Conservation (phyloP, 2,113 vertebrate genomes). For the Zeus faber region DNA sequence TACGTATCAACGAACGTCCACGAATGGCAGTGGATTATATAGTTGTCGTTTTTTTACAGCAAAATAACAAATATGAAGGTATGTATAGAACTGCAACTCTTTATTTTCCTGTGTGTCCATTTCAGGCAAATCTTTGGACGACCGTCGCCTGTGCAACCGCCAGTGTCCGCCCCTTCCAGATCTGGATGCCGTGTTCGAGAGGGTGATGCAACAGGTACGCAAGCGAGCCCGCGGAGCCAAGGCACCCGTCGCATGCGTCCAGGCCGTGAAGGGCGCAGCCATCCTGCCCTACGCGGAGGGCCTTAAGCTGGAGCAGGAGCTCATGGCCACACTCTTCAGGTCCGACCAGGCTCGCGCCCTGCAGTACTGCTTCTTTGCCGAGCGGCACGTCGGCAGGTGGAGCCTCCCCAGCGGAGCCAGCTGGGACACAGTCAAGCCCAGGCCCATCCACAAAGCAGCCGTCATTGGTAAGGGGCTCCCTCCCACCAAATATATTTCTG, state of each 20-base stretch:
- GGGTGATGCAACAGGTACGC: constrained; percentile 61
- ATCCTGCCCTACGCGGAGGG: constrained; percentile 76
- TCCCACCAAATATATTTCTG: background rate
- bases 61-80: no score
- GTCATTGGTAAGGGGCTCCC: constrained; percentile 81
- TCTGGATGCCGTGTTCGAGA: constrained; percentile 71
- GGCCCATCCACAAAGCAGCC: constrained; percentile 72
- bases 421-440: constrained; percentile 77
- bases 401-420: constrained; percentile 73
- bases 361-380: constrained; percentile 87
- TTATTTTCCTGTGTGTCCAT: constrained; percentile 5
- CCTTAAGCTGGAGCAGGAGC: constrained; percentile 72
- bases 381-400: constrained; percentile 79
- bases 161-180: constrained; percentile 55
- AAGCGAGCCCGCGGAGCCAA: constrained; percentile 72
- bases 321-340: constrained; percentile 72
- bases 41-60: background rate
- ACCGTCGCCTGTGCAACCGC: constrained; percentile 73
- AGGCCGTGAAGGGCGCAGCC: constrained; percentile 76
- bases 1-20: no score
- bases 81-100: background rate
- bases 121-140: constrained; percentile 71
- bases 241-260: constrained; percentile 82
- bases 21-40: no score
- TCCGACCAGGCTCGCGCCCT: constrained; percentile 84